These are phyloP conservation scores for Calidris pugnax DNA, from an alignment of 2,113 vertebrate species.

Conservation along the genomic window DNA sequence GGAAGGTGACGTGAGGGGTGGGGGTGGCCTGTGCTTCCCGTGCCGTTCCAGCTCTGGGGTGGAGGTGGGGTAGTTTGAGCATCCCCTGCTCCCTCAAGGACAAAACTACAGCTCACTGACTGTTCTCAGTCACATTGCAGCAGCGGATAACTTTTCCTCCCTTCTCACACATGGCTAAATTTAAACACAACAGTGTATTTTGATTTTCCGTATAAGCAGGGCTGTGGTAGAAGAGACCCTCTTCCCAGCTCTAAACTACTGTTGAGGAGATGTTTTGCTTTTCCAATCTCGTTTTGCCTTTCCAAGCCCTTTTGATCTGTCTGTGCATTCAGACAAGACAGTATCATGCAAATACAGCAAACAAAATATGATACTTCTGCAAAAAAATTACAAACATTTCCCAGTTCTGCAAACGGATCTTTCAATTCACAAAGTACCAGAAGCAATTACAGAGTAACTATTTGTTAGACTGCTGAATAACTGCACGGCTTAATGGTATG, in stretches of 20 bases:
- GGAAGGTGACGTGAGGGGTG: fast-evolving
- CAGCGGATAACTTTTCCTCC: neutral
- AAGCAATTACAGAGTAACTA: neutral
- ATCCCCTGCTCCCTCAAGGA: neutral
- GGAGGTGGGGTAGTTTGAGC: neutral
- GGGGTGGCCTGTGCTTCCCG: neutral
- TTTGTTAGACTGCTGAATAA: neutral
- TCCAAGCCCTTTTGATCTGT: neutral
- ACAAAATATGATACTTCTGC: neutral
- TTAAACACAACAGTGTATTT: neutral
- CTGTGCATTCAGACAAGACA: neutral
- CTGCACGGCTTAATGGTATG: neutral
- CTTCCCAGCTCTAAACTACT: neutral
- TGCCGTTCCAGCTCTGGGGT: neutral
- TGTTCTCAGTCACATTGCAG: neutral
- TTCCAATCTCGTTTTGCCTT: neutral
- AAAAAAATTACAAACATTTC: neutral
- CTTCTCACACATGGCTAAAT: neutral
- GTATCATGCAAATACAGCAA: neutral
- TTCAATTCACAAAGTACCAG: neutral
- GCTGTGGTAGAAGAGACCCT: neutral
- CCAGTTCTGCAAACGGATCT: neutral
- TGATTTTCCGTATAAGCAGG: neutral
- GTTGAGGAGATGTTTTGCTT: neutral
- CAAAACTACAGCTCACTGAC: neutral